phyloP scores from a whole-genome alignment of 2,888 invertebrate species.

The Leptinotarsa peninsularis region DNA sequence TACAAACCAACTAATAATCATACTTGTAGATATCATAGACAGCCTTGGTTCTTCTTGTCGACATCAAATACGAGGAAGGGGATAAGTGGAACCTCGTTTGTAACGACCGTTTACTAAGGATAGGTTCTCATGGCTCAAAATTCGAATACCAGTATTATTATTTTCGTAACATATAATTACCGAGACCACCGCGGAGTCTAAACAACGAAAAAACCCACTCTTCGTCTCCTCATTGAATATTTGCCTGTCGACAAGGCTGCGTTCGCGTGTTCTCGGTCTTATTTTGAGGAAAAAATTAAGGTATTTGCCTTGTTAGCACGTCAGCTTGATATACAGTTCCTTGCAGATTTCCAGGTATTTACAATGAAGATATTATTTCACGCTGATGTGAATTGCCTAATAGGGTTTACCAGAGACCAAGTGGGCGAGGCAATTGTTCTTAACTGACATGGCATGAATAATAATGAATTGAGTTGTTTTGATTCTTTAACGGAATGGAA shows the following conservation, averaged over 20 bases:
- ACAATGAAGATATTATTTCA: slow-evolving; percentile 52
- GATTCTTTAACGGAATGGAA: slow-evolving; percentile 7
- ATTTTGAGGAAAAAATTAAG: slow-evolving; percentile 45
- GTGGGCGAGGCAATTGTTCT: slow-evolving; percentile 38
- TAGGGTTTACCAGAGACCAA: slow-evolving; percentile 10
- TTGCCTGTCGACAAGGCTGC: slow-evolving; percentile 5
- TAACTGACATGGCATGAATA: slow-evolving; percentile 20
- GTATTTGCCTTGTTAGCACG: slow-evolving; percentile 54
- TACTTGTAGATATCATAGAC: slow-evolving; percentile 30
- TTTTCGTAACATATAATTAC: slow-evolving; percentile 65
- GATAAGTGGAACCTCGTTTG: slow-evolving; percentile 58
- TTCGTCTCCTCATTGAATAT: slow-evolving; percentile 36
- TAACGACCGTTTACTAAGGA: slow-evolving; percentile 62
- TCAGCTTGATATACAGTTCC: slow-evolving; percentile 43
- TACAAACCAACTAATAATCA: slow-evolving; percentile 24
- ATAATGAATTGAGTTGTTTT: slow-evolving; percentile 20
- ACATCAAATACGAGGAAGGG: slow-evolving; percentile 30
- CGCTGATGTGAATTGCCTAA: slow-evolving; percentile 18
- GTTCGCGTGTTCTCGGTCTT: slow-evolving; percentile 52
- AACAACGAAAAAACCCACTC: slow-evolving; percentile 54
- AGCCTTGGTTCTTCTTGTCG: slow-evolving; percentile 36
- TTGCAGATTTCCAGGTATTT: slow-evolving; percentile 45
- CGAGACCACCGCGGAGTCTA: slow-evolving; percentile 64
- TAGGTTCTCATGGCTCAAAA: slow-evolving; percentile 65
- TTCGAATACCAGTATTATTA: slow-evolving; percentile 64